Evolutionary conservation across 2,113 vertebrate genomes (phyloP).

Genomic region (Callithrix jacchus): DNA sequence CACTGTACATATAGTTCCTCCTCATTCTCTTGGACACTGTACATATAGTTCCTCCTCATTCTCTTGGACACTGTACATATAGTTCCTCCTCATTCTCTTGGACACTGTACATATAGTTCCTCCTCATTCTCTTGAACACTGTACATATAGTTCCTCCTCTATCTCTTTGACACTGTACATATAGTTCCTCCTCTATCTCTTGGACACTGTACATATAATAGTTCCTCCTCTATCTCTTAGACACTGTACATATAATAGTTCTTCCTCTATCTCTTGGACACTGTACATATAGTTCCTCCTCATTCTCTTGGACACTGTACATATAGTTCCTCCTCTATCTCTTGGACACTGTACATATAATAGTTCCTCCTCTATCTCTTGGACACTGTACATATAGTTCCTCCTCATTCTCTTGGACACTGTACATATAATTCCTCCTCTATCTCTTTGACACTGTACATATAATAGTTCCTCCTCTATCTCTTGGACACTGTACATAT

Average conservation of each 20-base stretch:
- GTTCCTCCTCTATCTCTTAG: neutral
- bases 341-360: accelerated
- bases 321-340: neutral
- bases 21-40: neutral
- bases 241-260: accelerated
- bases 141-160: neutral
- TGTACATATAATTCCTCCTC: neutral
- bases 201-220: accelerated
- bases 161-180: neutral
- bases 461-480: neutral
- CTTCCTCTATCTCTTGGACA: no score
- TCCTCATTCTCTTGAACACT: neutral
- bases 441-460: neutral
- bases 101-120: accelerated
- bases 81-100: neutral
- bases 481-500: neutral
- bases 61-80: neutral
- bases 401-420: neutral
- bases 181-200: neutral
- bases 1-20: accelerated
- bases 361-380: neutral
- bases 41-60: neutral
- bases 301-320: neutral
- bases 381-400: accelerated
- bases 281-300: neutral